Evolutionary conservation across 2,888 invertebrate species (phyloP).

Genomic region (Leptogaster cylindrica): DNA sequence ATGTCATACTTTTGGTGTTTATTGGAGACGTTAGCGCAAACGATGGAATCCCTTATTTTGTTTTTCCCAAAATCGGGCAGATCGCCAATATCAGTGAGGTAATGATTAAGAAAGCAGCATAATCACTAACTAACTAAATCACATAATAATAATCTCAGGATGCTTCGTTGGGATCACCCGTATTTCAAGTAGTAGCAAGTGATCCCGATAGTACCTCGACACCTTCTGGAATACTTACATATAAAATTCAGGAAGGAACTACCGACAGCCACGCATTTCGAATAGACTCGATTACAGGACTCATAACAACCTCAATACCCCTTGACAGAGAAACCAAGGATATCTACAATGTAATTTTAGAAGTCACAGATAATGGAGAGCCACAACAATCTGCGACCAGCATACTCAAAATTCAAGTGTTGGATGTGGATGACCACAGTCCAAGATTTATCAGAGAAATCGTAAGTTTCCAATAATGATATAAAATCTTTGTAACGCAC

Average conservation of each 20-base stretch:
- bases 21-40: slow-evolving; percentile 82
- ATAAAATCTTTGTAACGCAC: not conserved
- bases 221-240: slow-evolving; percentile 76
- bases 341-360: slow-evolving; percentile 76
- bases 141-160: slow-evolving; percentile 65
- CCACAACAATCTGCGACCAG: slow-evolving; percentile 78
- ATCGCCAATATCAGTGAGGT: slow-evolving; percentile 75
- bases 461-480: slow-evolving; percentile 62
- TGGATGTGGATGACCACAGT: slow-evolving; percentile 80
- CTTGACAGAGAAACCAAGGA: slow-evolving; percentile 78
- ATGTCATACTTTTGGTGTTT: slow-evolving; percentile 69
- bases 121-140: not conserved
- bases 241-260: slow-evolving; percentile 74
- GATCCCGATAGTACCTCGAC: slow-evolving; percentile 80
- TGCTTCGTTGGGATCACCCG: slow-evolving; percentile 73
- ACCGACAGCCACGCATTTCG: slow-evolving; percentile 69
- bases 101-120: slow-evolving; percentile 27
- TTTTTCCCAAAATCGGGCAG: slow-evolving; percentile 73
- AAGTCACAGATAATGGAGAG: slow-evolving; percentile 79
- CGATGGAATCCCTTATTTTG: slow-evolving; percentile 79
- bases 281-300: slow-evolving; percentile 72
- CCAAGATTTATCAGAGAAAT: slow-evolving; percentile 73
- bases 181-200: slow-evolving; percentile 77
- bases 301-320: slow-evolving; percentile 72
- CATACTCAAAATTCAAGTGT: slow-evolving; percentile 71